Percentiles rank a stretch among this genome's conserved stretches.
These are phyloP conservation scores for Petrolisthes manimaculis DNA, from an alignment of 2,888 invertebrate species.

Conservation along the genomic window DNA sequence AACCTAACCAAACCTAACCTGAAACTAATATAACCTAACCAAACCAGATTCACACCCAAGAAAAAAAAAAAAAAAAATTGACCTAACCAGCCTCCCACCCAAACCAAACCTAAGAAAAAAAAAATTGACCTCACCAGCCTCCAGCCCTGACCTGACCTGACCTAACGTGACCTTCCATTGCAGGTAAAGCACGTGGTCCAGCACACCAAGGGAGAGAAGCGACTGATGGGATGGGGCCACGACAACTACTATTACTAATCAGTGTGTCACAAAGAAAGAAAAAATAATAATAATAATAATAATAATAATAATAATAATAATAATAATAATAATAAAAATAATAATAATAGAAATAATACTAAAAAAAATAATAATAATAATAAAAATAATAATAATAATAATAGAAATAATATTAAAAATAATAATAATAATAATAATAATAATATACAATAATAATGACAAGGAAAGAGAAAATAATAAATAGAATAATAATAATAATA, in stretches of 20 bases:
- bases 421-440: background rate
- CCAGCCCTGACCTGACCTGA: background rate
- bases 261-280: too few species aligned
- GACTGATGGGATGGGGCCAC: constrained; percentile 45
- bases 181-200: constrained; percentile 53
- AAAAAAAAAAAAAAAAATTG: too few species aligned
- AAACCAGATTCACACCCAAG: too few species aligned
- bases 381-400: background rate
- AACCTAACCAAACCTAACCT: too few species aligned
- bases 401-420: background rate
- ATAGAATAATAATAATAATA: background rate
- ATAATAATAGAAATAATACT: background rate
- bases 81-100: too few species aligned
- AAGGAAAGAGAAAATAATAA: background rate
- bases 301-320: constrained; percentile 4
- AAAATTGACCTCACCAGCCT: background rate
- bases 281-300: constrained; percentile 22
- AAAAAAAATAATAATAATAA: background rate
- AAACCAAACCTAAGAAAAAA: too few species aligned
- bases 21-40: too few species aligned
- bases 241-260: constrained; percentile 26
- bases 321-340: background rate
- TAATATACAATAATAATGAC: background rate
- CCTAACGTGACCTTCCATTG: background rate
- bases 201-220: constrained; percentile 58